Conservation (phyloP, 2,113 vertebrate genomes). For the Ceuthmochares aereus region DNA sequence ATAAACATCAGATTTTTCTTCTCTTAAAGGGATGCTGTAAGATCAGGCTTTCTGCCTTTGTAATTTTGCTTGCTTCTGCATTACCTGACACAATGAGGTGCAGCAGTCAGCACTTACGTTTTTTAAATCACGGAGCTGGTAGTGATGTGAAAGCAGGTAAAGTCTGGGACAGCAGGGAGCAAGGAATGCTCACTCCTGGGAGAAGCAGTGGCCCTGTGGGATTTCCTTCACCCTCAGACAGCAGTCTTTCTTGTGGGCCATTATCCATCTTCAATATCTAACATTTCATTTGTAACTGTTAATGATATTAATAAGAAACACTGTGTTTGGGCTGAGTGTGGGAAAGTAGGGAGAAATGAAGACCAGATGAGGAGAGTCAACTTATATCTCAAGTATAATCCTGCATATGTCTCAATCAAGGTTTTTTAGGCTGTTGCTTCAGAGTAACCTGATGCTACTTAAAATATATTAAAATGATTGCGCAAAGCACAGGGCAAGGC, state of each 20-base stretch:
- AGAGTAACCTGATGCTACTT: not conserved
- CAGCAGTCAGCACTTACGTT: rapidly evolving
- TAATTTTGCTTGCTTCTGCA: not conserved
- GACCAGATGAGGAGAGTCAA: not conserved
- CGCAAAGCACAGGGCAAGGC: not conserved
- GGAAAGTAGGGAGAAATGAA: not conserved
- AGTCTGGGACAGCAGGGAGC: not conserved
- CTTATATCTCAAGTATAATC: not conserved
- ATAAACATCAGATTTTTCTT: not conserved
- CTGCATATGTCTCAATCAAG: not conserved
- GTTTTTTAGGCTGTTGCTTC: not conserved
- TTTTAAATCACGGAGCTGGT: not conserved
- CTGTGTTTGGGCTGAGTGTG: not conserved
- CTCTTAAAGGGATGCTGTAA: not conserved
- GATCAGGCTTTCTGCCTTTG: not conserved
- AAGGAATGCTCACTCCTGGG: not conserved
- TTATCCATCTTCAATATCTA: rapidly evolving
- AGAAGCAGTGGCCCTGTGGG: not conserved
- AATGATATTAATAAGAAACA: not conserved
- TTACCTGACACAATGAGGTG: not conserved
- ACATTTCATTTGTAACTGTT: not conserved
- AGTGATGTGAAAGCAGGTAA: not conserved
- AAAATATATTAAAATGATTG: not conserved
- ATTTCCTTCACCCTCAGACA: not conserved
- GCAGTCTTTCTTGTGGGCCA: not conserved